These are phyloP conservation scores for Platyura marginata DNA, from an alignment of 1,140 invertebrate genomes.

Conservation along the genomic window DNA sequence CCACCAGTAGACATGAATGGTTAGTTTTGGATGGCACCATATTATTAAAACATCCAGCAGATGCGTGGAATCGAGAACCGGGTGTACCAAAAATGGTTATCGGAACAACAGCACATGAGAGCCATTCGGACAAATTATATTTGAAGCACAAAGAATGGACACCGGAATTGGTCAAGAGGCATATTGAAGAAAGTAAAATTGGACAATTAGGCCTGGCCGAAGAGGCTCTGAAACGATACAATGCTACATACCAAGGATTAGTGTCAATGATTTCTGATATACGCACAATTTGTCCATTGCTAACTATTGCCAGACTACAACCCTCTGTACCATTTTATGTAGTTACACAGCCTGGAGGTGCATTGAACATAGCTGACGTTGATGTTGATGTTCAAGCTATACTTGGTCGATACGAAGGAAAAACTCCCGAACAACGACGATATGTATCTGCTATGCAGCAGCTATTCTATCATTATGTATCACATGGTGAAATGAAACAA, in stretches of 20 bases:
- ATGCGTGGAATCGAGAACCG: constrained; percentile 29
- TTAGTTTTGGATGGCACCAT: constrained; percentile 50
- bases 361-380: constrained; percentile 34
- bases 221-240: constrained; percentile 40
- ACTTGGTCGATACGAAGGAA: constrained; percentile 50
- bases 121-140: constrained; percentile 33
- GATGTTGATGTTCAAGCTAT: constrained; percentile 58
- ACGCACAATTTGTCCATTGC: constrained; percentile 56
- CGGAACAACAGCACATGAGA: constrained; percentile 52
- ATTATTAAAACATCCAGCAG: constrained; percentile 39
- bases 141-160: constrained; percentile 39
- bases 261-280: constrained; percentile 58
- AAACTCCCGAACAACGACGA: constrained; percentile 45
- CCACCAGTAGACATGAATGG: constrained; percentile 44
- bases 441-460: constrained; percentile 62
- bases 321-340: constrained; percentile 50
- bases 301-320: constrained; percentile 35
- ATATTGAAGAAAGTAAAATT: constrained; percentile 41
- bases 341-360: constrained; percentile 36
- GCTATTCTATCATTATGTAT: constrained; percentile 62
- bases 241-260: constrained; percentile 42
- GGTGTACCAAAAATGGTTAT: constrained; percentile 37
- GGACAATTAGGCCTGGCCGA: constrained; percentile 36
- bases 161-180: constrained; percentile 35
- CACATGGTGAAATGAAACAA: constrained; percentile 42